Conservation (phyloP, 2,888 invertebrate species). For the Mythimna impura region DNA sequence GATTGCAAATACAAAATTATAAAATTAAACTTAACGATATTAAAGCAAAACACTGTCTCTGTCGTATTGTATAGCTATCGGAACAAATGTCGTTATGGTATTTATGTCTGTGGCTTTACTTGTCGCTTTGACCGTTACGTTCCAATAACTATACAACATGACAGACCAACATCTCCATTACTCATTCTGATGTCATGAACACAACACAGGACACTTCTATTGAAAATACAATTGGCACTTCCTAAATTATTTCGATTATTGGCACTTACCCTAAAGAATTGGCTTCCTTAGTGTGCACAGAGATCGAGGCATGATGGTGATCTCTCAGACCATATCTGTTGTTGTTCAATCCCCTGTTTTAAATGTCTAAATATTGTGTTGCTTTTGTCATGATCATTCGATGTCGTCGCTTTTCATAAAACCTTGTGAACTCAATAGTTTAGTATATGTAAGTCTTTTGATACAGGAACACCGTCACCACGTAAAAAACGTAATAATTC, state of each 20-base stretch:
- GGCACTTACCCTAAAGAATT: slow-evolving; percentile 82
- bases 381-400: slow-evolving; percentile 79
- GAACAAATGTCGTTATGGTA: slow-evolving; percentile 42
- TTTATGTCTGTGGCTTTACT: slow-evolving; percentile 55
- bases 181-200: slow-evolving; percentile 52
- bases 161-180: slow-evolving; percentile 62
- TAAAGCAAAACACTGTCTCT: slow-evolving; percentile 56
- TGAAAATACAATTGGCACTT: slow-evolving; percentile 72
- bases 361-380: slow-evolving; percentile 73
- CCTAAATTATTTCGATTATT: slow-evolving; percentile 68
- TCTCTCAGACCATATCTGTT: slow-evolving; percentile 67
- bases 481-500: slow-evolving; percentile 95
- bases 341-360: slow-evolving; percentile 66
- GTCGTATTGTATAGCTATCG: slow-evolving; percentile 59
- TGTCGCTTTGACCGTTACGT: slow-evolving; percentile 60
- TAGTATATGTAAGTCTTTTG: slow-evolving; percentile 64
- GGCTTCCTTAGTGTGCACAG: slow-evolving; percentile 85
- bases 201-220: slow-evolving; percentile 59
- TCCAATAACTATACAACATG: slow-evolving; percentile 63
- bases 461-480: slow-evolving; percentile 93
- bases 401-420: slow-evolving; percentile 81
- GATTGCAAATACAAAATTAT: slow-evolving; percentile 8
- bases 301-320: slow-evolving; percentile 78
- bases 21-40: background rate
- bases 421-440: slow-evolving; percentile 47